Base-by-base conservation (phyloP, 2,113 vertebrate species). In the Aramus guarauna region DNA sequence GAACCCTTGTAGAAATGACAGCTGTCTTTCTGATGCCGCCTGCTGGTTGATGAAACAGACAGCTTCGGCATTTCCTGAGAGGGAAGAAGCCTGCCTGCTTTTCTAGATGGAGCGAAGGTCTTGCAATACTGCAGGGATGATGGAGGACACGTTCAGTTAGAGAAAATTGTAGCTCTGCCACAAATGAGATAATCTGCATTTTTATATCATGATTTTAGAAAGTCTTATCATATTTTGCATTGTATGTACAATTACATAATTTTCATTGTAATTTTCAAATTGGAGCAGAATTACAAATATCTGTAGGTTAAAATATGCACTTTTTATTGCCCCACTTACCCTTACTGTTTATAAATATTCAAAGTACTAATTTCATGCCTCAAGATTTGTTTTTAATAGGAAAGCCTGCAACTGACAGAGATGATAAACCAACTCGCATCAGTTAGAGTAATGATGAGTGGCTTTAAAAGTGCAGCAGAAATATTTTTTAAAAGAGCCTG, bases 11-110 rank as follows among this genome's bases (percentile, higher is more conserved):
- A 56, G 96, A 90, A 90, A 62, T 96, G 96, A 94, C 96, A 96
- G 94, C 93, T 97, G 96, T 96, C 96, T 53, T 69, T 53, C 34
- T 66, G 85, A 95, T 96, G 85, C 92, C 92, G 96, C 36, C 92
- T 93, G 81, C 82, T 73, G 64, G 83, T 37, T 96, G 96, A 94
- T 94, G 85, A 50, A 53, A 56, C 50, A 45, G 94, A 82, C 93
- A 96, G 92, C 85, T 68, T 43, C 23, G 43, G 87, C 96, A 91
- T 93, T 95, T 82, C 74, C 85, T 34, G 59, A 15, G 5, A 75
- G 26, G 39, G 34, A 64, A 43, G 52, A 36, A 87, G 43, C 75
- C 52, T 79, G 56, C 56, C 52, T 85, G 59, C 47, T 76, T 41
- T 27, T 55, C 53, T 8, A 21, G 27, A 4, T 4, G 9, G 14